phyloP scores from a whole-genome alignment of 1,140 invertebrate genomes.

The Potamilus streckersoni region DNA sequence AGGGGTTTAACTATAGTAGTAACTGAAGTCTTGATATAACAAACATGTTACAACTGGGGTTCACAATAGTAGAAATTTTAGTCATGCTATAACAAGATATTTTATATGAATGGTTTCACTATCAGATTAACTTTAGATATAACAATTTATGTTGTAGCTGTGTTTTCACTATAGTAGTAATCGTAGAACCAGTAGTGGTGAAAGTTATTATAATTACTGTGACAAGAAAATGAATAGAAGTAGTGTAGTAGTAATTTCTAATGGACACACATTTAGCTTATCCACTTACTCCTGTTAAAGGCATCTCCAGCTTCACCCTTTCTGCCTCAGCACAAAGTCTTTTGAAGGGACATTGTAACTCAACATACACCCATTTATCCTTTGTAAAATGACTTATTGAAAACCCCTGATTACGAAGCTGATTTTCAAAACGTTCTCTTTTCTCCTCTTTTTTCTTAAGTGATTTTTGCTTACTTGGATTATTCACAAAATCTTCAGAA shows the following conservation, averaged over 20 bases:
- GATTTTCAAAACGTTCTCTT: slow-evolving; percentile 31
- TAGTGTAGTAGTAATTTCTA: not conserved
- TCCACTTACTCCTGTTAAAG: slow-evolving; percentile 45
- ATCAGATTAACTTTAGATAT: too few relatives aligned
- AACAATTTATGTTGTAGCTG: too few relatives aligned
- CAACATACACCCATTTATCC: slow-evolving; percentile 55
- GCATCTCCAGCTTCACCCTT: slow-evolving; percentile 61
- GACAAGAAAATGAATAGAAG: too few relatives aligned
- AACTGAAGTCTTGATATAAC: too few relatives aligned
- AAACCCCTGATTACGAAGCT: slow-evolving; percentile 33
- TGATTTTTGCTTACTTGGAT: slow-evolving; percentile 20
- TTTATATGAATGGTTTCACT: too few relatives aligned
- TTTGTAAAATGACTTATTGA: slow-evolving; percentile 1
- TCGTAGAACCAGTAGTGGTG: too few relatives aligned
- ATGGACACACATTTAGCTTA: slow-evolving; percentile 1
- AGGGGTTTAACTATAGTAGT: too few relatives aligned
- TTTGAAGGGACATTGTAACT: slow-evolving; percentile 61
- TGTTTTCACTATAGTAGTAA: too few relatives aligned
- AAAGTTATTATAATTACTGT: too few relatives aligned
- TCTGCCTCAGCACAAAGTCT: slow-evolving; percentile 65
- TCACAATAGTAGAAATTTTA: too few relatives aligned
- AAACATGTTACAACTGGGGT: too few relatives aligned
- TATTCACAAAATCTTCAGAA: not conserved
- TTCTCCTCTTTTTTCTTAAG: slow-evolving; percentile 16
- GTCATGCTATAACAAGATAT: too few relatives aligned